Base-by-base conservation (phyloP, 2,888 invertebrate species). In the Rapana venosa region DNA sequence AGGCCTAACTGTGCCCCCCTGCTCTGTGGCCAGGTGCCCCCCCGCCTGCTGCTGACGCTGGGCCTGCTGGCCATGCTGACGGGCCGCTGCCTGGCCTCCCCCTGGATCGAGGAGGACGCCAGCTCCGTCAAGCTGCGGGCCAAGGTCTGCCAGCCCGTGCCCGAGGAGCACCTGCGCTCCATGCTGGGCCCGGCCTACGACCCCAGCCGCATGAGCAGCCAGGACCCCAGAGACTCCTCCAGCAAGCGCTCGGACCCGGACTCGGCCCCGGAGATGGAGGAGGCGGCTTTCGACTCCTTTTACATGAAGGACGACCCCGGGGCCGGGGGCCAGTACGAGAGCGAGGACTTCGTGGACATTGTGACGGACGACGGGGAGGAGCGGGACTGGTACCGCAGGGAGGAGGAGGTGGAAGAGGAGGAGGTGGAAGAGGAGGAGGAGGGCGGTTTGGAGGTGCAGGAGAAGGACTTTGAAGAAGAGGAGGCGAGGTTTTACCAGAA, bases 181-280 rank as follows among this genome's bases (percentile, higher is more conserved):
- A 90, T 90, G 79, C 93, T 94, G 93, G 94, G 94, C 6, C 81
- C 91, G n/a, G 92, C 91, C 15, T 94, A 92, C 88, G 95, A 95
- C 89, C 90, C 91, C 26, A 92, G 87, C n/a, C 92, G 92, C 58
- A 95, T 94, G 95, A 92, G 93, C n/a, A 85, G 91, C 61, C 92
- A 93, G 66, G 89, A 89, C 85, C 88, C 88, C 79, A 91, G 92
- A 87, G 92, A 88, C 56, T 0, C 35, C 4, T 84, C 90, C 20
- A 90, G 90, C 17, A 94, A 94, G 90, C 91, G 93, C 47, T 17
- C 66, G n/a, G 89, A 74, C 85, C 15, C 36, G 5, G 36, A 35
- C 36, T 66, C 90, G 88, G 61, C 30, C n/a, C 90, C 91, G 81
- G 90, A 89, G 77, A 85, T 88, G 13, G 90, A 92, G 61, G 92